phyloP scores from a whole-genome alignment of 64 coral and sea anemone genomes.

The Stichodactyla mertensii region DNA sequence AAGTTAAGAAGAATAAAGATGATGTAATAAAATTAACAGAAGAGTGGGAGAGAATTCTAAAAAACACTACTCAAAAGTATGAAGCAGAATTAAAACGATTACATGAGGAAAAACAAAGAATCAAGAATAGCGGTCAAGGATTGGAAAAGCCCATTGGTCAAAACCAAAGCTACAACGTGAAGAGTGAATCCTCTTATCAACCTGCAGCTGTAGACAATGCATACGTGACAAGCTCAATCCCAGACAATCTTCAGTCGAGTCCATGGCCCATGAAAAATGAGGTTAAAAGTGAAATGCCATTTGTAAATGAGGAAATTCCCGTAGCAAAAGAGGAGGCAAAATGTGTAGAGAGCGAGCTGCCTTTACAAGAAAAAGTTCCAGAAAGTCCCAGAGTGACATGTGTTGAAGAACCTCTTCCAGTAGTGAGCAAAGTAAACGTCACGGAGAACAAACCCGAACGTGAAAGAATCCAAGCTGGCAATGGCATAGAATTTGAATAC shows the following conservation, averaged over 20 bases:
- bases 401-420: neutral
- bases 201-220: neutral
- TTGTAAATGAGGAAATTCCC: neutral
- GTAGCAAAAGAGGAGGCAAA: neutral
- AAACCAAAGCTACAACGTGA: neutral
- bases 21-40: constrained; percentile 40
- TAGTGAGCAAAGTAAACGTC: neutral
- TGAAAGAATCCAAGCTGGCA: neutral
- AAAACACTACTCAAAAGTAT: constrained; percentile 46
- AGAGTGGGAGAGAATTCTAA: constrained; percentile 66
- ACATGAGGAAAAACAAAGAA: constrained; percentile 44
- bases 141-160: neutral
- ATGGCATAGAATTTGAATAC: constrained; percentile 3
- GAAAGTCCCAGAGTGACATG: neutral
- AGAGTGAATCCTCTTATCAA: neutral
- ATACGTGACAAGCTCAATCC: neutral
- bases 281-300: constrained; percentile 13
- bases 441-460: neutral
- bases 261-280: constrained; percentile 16
- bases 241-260: neutral
- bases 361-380: neutral
- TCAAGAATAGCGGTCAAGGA: neutral
- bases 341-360: neutral
- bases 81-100: constrained; percentile 51
- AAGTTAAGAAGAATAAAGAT: constrained; percentile 54